phyloP scores from a whole-genome alignment of 2,888 invertebrate species.

The Sphaerophoria rueppellii region DNA sequence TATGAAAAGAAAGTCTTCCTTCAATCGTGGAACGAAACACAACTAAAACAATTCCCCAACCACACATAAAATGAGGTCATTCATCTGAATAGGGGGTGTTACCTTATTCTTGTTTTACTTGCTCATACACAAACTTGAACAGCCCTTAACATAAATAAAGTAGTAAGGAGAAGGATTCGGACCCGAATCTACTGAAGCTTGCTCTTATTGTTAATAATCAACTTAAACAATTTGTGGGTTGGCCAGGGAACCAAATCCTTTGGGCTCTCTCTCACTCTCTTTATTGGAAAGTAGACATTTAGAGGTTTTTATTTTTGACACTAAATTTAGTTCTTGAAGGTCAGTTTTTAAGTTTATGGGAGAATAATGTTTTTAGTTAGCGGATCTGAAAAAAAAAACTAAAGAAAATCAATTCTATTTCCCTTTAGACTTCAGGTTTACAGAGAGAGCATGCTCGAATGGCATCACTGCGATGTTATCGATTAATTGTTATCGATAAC shows the following conservation, averaged over 20 bases:
- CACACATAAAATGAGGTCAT: constrained; percentile 16
- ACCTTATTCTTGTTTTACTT: background rate
- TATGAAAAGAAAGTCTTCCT: background rate
- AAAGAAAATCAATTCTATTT: too few relatives aligned
- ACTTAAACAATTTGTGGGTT: background rate
- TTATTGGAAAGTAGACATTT: too few relatives aligned
- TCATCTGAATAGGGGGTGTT: constrained; percentile 26
- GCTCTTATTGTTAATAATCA: background rate
- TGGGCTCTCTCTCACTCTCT: background rate
- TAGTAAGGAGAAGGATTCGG: background rate
- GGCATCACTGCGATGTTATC: too few relatives aligned
- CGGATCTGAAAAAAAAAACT: too few relatives aligned
- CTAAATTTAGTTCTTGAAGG: too few relatives aligned
- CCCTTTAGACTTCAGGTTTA: too few relatives aligned
- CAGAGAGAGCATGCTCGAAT: too few relatives aligned
- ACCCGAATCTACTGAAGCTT: background rate
- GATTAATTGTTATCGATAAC: too few relatives aligned
- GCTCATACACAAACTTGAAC: background rate
- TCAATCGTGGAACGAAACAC: background rate
- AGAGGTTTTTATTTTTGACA: too few relatives aligned
- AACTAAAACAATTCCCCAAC: background rate
- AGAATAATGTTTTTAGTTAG: too few relatives aligned
- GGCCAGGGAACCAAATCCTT: background rate
- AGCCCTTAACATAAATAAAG: background rate
- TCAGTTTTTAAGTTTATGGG: too few relatives aligned